These are phyloP conservation scores for Lepidotrigona ventralis DNA, from an alignment of 1,140 invertebrate species.

Conservation along the genomic window DNA sequence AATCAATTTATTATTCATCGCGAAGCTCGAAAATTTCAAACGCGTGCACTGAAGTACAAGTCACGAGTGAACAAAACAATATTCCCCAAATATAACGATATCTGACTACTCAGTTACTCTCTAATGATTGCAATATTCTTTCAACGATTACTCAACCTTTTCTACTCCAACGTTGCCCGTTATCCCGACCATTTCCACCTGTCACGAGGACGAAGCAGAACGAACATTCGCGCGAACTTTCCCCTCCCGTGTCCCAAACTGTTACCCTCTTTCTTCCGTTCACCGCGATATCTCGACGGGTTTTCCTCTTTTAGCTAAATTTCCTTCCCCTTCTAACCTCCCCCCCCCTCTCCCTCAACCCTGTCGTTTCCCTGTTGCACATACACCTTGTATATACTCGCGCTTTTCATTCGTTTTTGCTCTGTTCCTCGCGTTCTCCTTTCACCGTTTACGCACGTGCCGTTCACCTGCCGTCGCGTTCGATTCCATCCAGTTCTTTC, in stretches of 20 bases:
- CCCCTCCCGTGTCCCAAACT: neutral
- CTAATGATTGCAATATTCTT: neutral
- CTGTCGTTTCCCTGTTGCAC: neutral
- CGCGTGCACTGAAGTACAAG: neutral
- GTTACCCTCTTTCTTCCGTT: neutral
- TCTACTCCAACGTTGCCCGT: neutral
- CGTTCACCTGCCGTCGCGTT: conserved; percentile 48
- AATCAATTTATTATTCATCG: neutral
- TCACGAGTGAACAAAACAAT: neutral
- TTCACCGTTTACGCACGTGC: conserved; percentile 50
- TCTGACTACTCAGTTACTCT: neutral
- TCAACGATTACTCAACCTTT: neutral
- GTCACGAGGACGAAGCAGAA: neutral
- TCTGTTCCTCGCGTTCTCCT: conserved; percentile 45
- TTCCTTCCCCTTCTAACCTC: conserved; percentile 8
- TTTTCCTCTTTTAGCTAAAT: conserved; percentile 20
- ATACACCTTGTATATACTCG: conserved; percentile 13
- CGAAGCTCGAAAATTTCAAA: neutral
- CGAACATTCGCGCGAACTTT: neutral
- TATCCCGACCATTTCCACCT: neutral
- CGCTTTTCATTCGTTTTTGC: conserved; percentile 42
- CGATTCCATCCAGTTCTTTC: conserved; percentile 33
- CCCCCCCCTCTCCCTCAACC: neutral
- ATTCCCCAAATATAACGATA: neutral
- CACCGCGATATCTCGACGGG: conserved; percentile 8